Base-by-base conservation (phyloP, 2,888 invertebrate species). In the Zaprionus obscuricornis region DNA sequence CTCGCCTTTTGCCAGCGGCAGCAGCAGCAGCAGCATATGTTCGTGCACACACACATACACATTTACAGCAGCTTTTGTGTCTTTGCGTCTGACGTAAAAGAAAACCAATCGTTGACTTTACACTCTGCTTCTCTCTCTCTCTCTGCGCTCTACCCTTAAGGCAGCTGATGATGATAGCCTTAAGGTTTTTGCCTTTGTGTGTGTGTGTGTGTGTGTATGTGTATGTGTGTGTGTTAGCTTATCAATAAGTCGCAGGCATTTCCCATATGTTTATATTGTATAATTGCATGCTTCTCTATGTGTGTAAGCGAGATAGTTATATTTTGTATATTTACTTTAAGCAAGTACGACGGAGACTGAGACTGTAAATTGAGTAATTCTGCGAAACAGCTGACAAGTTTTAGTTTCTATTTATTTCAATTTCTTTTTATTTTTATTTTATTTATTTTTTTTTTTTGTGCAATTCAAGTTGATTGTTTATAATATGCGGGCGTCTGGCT, bases 21-120 rank as follows among this genome's bases (percentile, higher is more conserved):
- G 7, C 43, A 52, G 43, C 54, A 24, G 60, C 52, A 18, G 33
- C 39, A 77, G 78, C 76, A 84, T 86, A 79, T 83, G 76, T 69
- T 79, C 58, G 33, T 33, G 22, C 43, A 43, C 47, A 52, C 54
- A 55, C 11, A 43, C 42, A 55, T 11, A 10, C 24, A 45, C 4
- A 39, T 6, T 39, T 39, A 8, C 34, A 11, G 13, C 49, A 5
- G 1, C 17, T 17, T 17, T 6, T 5, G 2, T 31, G 31, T 31
- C 4, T 31, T 11, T 34, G 59, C 10, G 50, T 8, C 36, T 67
- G 58, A 66, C 72, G 72, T 54, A 54, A 68, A 67, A 72, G 59
- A 46, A 51, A n/a, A 43, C 40, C 46, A 66, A 66, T 50, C 33
- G 40, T 13, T 11, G 29, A 33, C 37, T 29, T n/a, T n/a, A n/a